Base-by-base conservation (phyloP, 2,797 vertebrate species). In the Petrocephalus sullivani region DNA sequence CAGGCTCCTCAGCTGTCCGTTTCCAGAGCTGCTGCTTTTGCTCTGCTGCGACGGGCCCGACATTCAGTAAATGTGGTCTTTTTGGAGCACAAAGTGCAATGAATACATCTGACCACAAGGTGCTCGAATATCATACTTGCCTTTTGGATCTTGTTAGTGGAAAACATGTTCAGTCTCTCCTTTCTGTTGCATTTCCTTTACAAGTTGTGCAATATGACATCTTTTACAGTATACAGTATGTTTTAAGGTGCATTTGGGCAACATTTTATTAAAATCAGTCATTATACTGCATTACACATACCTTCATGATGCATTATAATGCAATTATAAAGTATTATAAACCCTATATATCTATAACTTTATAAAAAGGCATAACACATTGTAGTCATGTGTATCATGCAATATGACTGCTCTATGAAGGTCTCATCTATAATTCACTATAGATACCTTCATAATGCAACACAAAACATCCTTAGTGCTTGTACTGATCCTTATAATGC, bases 41-140 rank as follows among this genome's bases (percentile, higher is more conserved):
- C 21, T 28, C 21, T 4, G 9, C 46, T 23, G 81, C 14, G 51
- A 54, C 19, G n/a, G 81, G 51, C 49, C 9, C 9, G 46, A 53
- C 81, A 14, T 84, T 53, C 46, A 10, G n/a, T 84, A 84, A 84
- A 51, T 23, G 6, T 4, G n/a, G 51, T 46, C 49, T 51, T 21
- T 83, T 51, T 28, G 81, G 37, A 83, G 49, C 46, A 4, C 41
- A 81, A 19, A 41, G 2, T 46, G 75, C 41, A 49, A 49, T 81
- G 75, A 81, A 81, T 81, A 21, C 75, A 21, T 81, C 75, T 16
- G n/a, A 81, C 75, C 75, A 81, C 75, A 81, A 81, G 41, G 75
- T 81, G 37, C 75, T 81, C 75, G 1, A n/a, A 49, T 49, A 46
- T 49, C 41, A 81, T 81, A 19, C 41, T 81, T 81, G 33, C 19